These are phyloP conservation scores for Bombus picipes DNA, from an alignment of 1,140 invertebrate species.

Conservation along the genomic window DNA sequence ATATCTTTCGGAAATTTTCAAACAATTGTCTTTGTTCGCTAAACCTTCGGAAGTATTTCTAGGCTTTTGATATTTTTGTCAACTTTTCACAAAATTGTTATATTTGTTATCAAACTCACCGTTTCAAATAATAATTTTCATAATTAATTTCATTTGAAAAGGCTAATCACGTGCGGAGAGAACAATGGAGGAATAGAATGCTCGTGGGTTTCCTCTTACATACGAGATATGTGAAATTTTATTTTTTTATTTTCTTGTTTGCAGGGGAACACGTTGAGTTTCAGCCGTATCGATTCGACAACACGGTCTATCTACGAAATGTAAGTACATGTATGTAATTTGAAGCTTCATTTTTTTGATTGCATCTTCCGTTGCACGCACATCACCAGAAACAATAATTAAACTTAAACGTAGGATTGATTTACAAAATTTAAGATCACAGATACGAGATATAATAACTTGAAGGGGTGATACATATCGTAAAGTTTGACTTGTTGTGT, in stretches of 20 bases:
- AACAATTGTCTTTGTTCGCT: neutral
- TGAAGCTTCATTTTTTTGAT: neutral
- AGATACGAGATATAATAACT: slow-evolving; percentile 4
- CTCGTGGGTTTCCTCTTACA: slow-evolving; percentile 11
- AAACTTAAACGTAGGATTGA: slow-evolving; percentile 24
- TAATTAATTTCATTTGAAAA: neutral
- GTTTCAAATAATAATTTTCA: neutral
- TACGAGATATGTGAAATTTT: slow-evolving; percentile 46
- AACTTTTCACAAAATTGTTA: neutral
- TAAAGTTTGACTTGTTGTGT: neutral
- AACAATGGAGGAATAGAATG: slow-evolving; percentile 25
- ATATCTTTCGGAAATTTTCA: neutral
- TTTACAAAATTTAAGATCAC: slow-evolving; percentile 31
- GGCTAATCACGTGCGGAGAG: neutral
- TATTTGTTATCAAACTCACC: neutral
- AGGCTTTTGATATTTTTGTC: neutral
- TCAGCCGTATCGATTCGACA: neutral
- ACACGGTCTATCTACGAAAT: slow-evolving; percentile 7
- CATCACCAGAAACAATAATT: neutral
- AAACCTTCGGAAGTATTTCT: neutral
- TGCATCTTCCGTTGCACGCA: slow-evolving; percentile 1
- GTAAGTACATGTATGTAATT: slow-evolving; percentile 24
- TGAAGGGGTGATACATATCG: neutral
- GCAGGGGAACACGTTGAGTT: slow-evolving; percentile 32
- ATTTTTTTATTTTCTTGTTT: slow-evolving; percentile 25